Evolutionary conservation across 1,140 invertebrate species (phyloP).

Genomic region (Calliphora vicina): DNA sequence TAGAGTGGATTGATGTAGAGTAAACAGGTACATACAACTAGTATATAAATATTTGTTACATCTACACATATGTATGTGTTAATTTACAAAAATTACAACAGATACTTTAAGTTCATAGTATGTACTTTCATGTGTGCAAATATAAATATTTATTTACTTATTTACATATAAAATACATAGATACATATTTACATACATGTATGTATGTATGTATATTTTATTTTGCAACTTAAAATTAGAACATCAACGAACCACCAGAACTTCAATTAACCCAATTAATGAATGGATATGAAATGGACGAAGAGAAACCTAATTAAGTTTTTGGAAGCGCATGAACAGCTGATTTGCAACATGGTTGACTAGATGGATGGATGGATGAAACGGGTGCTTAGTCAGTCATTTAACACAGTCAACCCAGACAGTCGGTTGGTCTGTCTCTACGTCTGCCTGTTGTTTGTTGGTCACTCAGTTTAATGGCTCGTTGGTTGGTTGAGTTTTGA

Average conservation of each 20-base stretch:
- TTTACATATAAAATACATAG: background rate
- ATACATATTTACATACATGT: background rate
- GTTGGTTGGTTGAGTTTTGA: background rate
- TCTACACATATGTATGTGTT: too few relatives aligned
- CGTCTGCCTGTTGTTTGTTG: background rate
- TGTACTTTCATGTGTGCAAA: too few relatives aligned
- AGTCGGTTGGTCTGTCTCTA: too few relatives aligned
- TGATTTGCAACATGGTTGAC: conserved; percentile 16
- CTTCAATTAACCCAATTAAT: conserved; percentile 64
- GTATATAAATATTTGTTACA: too few relatives aligned
- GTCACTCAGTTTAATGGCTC: background rate
- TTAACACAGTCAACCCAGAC: background rate
- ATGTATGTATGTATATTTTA: background rate
- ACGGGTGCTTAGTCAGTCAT: conserved; percentile 43
- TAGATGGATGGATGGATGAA: conserved; percentile 23
- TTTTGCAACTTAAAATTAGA: conserved; percentile 4
- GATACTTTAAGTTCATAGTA: too few relatives aligned
- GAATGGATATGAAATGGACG: conserved; percentile 46
- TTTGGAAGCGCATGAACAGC: conserved; percentile 43
- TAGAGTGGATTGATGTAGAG: too few relatives aligned
- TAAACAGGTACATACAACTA: too few relatives aligned
- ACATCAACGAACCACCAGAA: conserved; percentile 33
- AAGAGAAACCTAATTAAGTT: conserved; percentile 59
- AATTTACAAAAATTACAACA: too few relatives aligned
- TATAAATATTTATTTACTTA: conserved; percentile 12